A percentile compares a stretch with the other conserved stretches of the same genome.
phyloP scores from a whole-genome alignment of 2,797 vertebrate genomes.

The Premnoplex brunnescens region DNA sequence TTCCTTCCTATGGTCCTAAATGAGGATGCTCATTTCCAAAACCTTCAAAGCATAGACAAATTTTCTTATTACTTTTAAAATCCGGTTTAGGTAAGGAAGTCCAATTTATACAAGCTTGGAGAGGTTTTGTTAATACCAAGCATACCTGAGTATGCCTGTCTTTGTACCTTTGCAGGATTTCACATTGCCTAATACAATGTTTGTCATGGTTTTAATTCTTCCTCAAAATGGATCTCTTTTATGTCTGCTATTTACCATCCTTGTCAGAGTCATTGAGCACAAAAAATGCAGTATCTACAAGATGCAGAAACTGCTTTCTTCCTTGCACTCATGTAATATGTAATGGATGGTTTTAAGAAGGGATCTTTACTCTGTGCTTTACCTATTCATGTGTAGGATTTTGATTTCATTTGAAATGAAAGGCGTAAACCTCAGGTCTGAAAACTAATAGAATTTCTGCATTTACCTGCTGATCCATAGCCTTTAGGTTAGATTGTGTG shows the following conservation, averaged over 20 bases:
- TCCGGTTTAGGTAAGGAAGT: conserved; percentile 36
- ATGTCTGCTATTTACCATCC: conserved; percentile 62
- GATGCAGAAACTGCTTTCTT: conserved; percentile 54
- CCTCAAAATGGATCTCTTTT: conserved; percentile 62
- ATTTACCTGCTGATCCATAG: conserved; percentile 78
- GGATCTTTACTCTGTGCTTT: conserved; percentile 56
- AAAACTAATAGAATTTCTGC: conserved; percentile 80
- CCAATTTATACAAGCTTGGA: conserved; percentile 32
- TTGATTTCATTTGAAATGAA: conserved; percentile 79
- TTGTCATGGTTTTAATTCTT: conserved; percentile 69
- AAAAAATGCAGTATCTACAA: conserved; percentile 61
- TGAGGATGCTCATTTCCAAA: conserved; percentile 13
- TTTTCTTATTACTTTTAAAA: conserved; percentile 54
- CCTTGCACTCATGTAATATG: conserved; percentile 23
- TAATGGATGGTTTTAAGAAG: conserved; percentile 70
- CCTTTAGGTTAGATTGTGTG: conserved; percentile 73
- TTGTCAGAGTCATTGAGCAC: conserved; percentile 61
- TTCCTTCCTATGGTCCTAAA: conserved; percentile 28
- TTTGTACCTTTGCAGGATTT: conserved; percentile 55
- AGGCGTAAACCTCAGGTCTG: conserved; percentile 71
- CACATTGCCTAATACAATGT: conserved; percentile 32
- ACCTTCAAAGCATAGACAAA: conserved; percentile 22
- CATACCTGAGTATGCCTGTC: conserved; percentile 39
- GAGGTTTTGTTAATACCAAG: conserved; percentile 48
- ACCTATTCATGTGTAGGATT: conserved; percentile 73